Evolutionary conservation across 2,888 invertebrate species (phyloP).

Genomic region (Miltochrista miniata): DNA sequence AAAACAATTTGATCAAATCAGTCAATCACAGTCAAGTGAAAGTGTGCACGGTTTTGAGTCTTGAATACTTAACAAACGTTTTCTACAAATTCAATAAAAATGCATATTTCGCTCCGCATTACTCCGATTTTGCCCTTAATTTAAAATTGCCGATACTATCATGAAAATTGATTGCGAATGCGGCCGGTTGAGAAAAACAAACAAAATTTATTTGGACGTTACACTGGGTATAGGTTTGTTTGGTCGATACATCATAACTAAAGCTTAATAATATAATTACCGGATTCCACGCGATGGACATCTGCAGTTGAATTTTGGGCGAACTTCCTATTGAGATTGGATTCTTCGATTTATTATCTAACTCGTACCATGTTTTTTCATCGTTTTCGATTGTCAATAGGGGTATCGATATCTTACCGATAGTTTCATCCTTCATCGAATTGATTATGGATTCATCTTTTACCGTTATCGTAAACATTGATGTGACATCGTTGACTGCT

Average conservation of each 20-base stretch:
- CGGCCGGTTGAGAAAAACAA: no score
- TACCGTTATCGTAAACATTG: slow-evolving; percentile 67
- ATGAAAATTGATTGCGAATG: no score
- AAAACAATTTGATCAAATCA: no score
- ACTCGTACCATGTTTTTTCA: slow-evolving; percentile 73
- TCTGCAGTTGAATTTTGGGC: slow-evolving; percentile 69
- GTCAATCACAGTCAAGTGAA: no score
- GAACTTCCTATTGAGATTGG: slow-evolving; percentile 64
- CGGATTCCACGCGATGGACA: slow-evolving; percentile 76
- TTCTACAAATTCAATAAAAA: no score
- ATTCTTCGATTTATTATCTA: slow-evolving; percentile 65
- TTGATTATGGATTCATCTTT: slow-evolving; percentile 67
- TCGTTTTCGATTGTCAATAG: slow-evolving; percentile 67
- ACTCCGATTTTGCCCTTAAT: no score
- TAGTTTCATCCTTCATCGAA: slow-evolving; percentile 51
- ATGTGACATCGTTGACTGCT: slow-evolving; percentile 68
- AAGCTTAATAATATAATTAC: slow-evolving; percentile 43
- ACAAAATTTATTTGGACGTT: no score
- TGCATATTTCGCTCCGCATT: no score
- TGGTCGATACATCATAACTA: neutral
- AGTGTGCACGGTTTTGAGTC: no score
- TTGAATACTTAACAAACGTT: no score
- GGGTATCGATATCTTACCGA: slow-evolving; percentile 72
- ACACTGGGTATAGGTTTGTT: no score
- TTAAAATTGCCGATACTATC: no score